Base-by-base conservation (phyloP, 2,113 vertebrate genomes). In the Sinocyclocheilus rhinocerous region DNA sequence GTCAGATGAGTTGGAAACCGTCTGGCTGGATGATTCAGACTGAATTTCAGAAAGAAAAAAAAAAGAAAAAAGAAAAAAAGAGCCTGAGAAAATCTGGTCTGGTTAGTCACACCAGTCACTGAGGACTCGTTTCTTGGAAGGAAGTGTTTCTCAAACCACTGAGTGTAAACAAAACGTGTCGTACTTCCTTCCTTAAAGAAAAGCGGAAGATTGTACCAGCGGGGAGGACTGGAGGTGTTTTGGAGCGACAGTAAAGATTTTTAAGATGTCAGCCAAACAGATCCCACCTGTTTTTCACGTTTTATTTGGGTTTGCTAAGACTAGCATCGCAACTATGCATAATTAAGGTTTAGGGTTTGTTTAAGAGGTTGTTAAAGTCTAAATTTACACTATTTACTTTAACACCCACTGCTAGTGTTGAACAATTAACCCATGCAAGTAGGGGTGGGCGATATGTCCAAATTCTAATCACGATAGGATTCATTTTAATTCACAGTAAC, bases 151-250 rank as follows among this genome's bases (percentile, higher is more conserved):
- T 20, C 16, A 80, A 80, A 80, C 36, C 57, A 24, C 55, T 1
- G 39, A 50, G 42, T 9, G 76, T 77, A 77, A 29, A 77, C 48
- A 52, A 45, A 61, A 61, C 13, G 15, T 48, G 22, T 48, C 15
- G 9, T 12, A 20, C 57, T 80, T 80, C 77, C 77, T 80, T 80
- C 33, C 22, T 24, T 24, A 52, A n/a, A 50, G 18, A 70, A 67
- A 6, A 82, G 16, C 4, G 0, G 45, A 52, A 81, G 39, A 48
- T 12, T 16, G n/a, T 13, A 29, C n/a, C 29, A 79, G 29, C 16
- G 1, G 4, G 33, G 29, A n/a, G 52, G 55, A 36, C 52, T 59
- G 29, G 48, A 33, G 29, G 11, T 4, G 42, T 76, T 76, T 76
- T 24, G 39, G 12, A 76, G 36, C 1, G 29, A 70, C 8, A 1